These are phyloP conservation scores for Episyrphus balteatus DNA, from an alignment of 1,140 invertebrate species.

Conservation along the genomic window DNA sequence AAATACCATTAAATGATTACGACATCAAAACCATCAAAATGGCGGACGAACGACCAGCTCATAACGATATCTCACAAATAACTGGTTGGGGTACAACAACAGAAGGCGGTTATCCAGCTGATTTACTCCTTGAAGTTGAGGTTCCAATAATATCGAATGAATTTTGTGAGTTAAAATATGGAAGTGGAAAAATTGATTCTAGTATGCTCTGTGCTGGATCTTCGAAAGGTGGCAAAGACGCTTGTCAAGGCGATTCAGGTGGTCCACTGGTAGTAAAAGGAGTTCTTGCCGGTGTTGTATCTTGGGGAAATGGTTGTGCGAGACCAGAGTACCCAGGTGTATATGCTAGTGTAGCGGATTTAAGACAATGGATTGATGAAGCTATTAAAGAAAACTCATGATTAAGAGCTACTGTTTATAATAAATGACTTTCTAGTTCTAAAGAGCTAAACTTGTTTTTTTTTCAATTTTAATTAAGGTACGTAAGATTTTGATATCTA, in stretches of 20 bases:
- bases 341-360: conserved; percentile 49
- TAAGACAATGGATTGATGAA: conserved; percentile 33
- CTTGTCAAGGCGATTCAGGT: conserved; percentile 41
- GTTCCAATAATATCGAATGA: conserved; percentile 22
- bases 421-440: too few relatives aligned
- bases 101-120: conserved; percentile 12
- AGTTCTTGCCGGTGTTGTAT: conserved; percentile 47
- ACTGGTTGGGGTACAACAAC: conserved; percentile 36
- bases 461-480: too few relatives aligned
- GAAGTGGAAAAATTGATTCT: conserved; percentile 27
- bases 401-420: too few relatives aligned
- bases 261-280: conserved; percentile 31
- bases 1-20: conserved; percentile 26
- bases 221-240: conserved; percentile 37
- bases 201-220: conserved; percentile 48
- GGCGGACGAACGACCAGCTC: conserved; percentile 14
- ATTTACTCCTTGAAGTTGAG: conserved; percentile 19
- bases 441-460: too few relatives aligned
- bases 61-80: conserved; percentile 20
- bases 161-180: conserved; percentile 17
- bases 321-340: conserved; percentile 49
- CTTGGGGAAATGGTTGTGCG: conserved; percentile 57
- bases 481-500: too few relatives aligned
- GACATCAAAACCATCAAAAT: conserved; percentile 20
- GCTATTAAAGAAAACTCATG: too few relatives aligned